Evolutionary conservation across 1,140 invertebrate species (phyloP), one percentile per base, ranked within the genome.

Genomic region (Belonocnema kinseyi): DNA sequence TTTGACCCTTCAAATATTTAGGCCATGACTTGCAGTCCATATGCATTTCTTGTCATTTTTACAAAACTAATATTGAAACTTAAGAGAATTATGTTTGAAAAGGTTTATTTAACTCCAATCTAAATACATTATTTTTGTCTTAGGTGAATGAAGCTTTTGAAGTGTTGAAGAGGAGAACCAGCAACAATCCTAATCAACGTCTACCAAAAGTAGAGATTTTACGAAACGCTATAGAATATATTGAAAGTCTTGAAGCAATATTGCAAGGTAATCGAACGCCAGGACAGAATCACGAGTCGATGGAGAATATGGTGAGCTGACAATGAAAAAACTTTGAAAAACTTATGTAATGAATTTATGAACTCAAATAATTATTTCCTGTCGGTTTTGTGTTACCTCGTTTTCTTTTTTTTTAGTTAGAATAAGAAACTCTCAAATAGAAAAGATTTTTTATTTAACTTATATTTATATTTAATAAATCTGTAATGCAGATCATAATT

Each of bases 121-220:
- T 4, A 71, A 78, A 78, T 77, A 74, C 72, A 50, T 53, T 56
- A 76, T 78, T 74, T 33, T 61, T 79, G 80, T 86, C 90, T 17
- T 88, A 97, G 96, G 98, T 99, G 80, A 99, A 99, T 90, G 98
- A 99, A 91, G 98, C 98, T 0, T 99, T 99, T 91, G 98, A 99
- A 90, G 94, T 97, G 46, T 91, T 99, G 54, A 98, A 99, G 88
- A 92, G 96, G 85, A 91, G 98, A 80, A 98, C 98, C 0, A 97
- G 98, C 85, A 95, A 96, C 77, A 99, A 99, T 90, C 97, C 97
- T 1, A 98, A 97, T 87, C 98, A 99, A 88, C 92, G 98, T 74
- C 92, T 99, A 83, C 98, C 98, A 6, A 99, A 99, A 93, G 97
- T 99, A 72, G 98, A 99, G 91, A 99, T 99, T 82, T 93, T 99